Evolutionary conservation across 2,888 invertebrate genomes (phyloP).

Genomic region (Trachelus iudaicus): DNA sequence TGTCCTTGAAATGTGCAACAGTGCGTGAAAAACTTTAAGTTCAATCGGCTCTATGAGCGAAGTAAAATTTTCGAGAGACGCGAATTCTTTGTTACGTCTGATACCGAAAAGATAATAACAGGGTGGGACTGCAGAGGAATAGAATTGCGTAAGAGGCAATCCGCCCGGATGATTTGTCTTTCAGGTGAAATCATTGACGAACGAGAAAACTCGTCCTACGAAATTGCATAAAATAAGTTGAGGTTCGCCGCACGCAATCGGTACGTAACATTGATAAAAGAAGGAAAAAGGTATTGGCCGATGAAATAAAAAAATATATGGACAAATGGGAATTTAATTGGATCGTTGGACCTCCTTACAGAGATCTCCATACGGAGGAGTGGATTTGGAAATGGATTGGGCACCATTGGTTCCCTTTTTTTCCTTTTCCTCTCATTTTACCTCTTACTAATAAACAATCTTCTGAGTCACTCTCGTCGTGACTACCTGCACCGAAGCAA

Average conservation of each 20-base stretch:
- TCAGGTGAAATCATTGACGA: background rate
- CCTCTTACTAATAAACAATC: background rate
- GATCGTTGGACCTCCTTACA: background rate
- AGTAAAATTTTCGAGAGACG: background rate
- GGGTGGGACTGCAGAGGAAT: background rate
- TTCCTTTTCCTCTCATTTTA: background rate
- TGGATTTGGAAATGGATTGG: no score
- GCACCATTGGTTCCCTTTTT: background rate
- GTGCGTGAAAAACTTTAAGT: background rate
- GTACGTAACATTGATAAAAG: background rate
- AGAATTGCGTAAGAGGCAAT: background rate
- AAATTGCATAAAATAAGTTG: background rate
- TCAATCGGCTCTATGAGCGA: background rate
- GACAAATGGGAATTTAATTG: background rate
- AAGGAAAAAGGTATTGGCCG: background rate
- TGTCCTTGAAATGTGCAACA: background rate
- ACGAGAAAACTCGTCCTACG: background rate
- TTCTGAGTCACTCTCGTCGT: background rate
- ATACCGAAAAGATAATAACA: background rate
- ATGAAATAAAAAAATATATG: background rate
- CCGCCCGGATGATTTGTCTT: background rate
- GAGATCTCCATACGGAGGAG: background rate
- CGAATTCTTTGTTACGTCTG: background rate
- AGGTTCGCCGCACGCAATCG: background rate
- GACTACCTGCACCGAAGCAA: background rate